phyloP scores from a whole-genome alignment of 2,888 invertebrate genomes.

The Machimus rusticus region DNA sequence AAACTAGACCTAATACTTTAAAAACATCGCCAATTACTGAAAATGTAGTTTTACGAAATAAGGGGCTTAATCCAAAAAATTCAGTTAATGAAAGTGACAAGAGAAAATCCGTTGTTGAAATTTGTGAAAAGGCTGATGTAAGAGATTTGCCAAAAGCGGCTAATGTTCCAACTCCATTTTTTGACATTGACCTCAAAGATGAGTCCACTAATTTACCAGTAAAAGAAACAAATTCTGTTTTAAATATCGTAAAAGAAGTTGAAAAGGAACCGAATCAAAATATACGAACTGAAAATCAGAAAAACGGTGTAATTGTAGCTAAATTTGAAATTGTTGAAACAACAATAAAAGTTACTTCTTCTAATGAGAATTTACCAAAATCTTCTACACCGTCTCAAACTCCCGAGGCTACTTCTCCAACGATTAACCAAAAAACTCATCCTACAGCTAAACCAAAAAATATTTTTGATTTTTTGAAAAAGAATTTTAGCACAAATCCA shows the following conservation, averaged over 20 bases:
- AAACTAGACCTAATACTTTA: neutral
- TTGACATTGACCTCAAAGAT: conserved; percentile 42
- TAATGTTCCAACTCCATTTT: conserved; percentile 41
- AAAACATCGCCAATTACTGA: neutral
- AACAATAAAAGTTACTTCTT: conserved; percentile 59
- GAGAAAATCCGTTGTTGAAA: conserved; percentile 43
- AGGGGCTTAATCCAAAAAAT: neutral
- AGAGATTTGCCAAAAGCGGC: conserved; percentile 33
- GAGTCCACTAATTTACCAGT: neutral
- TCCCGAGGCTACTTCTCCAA: conserved; percentile 20
- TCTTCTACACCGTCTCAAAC: conserved; percentile 48
- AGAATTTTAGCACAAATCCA: conserved; percentile 57
- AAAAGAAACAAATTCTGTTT: neutral
- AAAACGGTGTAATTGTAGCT: conserved; percentile 54
- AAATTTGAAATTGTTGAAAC: conserved; percentile 59
- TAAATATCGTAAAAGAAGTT: neutral
- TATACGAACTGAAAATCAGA: neutral
- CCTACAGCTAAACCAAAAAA: conserved; percentile 57
- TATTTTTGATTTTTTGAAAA: conserved; percentile 62
- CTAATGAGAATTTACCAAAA: conserved; percentile 54
- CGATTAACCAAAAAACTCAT: conserved; percentile 45
- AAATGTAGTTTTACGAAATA: neutral
- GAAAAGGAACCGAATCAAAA: neutral
- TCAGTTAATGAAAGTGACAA: neutral
- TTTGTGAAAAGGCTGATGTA: conserved; percentile 44